Evolutionary conservation across 2,888 invertebrate genomes (phyloP).

Genomic region (Caenorhabditis sp.): DNA sequence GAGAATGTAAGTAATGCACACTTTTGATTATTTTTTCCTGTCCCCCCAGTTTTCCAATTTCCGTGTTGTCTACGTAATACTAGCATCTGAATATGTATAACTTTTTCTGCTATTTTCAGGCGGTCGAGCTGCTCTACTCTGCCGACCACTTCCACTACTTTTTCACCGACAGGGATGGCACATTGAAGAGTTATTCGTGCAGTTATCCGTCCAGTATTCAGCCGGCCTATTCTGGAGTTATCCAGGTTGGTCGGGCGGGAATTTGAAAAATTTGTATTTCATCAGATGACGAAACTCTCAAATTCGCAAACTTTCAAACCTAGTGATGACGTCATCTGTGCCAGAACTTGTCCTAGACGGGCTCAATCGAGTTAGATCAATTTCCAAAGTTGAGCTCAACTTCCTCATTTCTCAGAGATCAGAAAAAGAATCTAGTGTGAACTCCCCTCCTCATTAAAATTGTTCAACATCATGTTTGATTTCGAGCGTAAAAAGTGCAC

Average conservation of each 20-base stretch:
- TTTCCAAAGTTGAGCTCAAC: too few species aligned
- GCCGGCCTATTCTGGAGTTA: conserved; percentile 83
- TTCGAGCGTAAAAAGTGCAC: too few species aligned
- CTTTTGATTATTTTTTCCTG: conserved; percentile 4
- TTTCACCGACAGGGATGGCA: conserved; percentile 83
- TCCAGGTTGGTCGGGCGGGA: conserved; percentile 73
- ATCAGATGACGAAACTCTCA: too few species aligned
- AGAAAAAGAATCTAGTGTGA: too few species aligned
- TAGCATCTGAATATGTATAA: neutral
- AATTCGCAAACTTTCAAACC: too few species aligned
- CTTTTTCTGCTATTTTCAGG: conserved; percentile 30
- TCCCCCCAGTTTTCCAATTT: neutral
- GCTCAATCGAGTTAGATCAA: too few species aligned
- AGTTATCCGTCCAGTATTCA: conserved; percentile 82
- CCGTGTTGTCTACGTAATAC: neutral
- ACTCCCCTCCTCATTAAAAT: too few species aligned
- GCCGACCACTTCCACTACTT: conserved; percentile 83
- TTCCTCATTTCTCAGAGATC: too few species aligned
- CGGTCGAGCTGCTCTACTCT: conserved; percentile 78
- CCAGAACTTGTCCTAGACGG: too few species aligned
- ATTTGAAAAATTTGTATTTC: too few species aligned
- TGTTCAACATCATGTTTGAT: too few species aligned
- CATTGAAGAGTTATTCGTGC: conserved; percentile 82
- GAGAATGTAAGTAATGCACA: conserved; percentile 53
- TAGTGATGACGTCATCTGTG: too few species aligned